Evolutionary conservation across 2,113 vertebrate species (phyloP).

Genomic region (Clarias batrachus): DNA sequence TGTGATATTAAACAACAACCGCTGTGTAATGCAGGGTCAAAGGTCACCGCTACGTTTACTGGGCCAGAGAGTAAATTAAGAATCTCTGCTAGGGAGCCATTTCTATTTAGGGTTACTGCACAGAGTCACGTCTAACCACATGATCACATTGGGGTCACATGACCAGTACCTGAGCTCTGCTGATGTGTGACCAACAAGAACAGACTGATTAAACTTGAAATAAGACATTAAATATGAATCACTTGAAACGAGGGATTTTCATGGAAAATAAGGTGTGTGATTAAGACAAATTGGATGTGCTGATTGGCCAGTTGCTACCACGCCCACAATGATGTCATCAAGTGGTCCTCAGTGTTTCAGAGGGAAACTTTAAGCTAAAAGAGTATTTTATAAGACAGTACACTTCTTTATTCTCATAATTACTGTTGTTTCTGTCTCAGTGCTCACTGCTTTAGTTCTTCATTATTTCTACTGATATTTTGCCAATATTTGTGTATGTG

Average conservation of each 20-base stretch:
- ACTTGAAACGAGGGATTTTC: not conserved
- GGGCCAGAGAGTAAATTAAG: not conserved
- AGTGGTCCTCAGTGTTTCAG: not conserved
- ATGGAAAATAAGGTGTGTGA: not conserved
- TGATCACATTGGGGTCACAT: too few species aligned
- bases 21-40: not conserved
- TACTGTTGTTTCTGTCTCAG: not conserved
- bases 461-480: not conserved
- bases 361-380: not conserved
- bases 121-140: not conserved
- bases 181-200: not conserved
- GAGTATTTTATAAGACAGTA: not conserved
- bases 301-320: not conserved
- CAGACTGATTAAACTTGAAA: not conserved
- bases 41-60: not conserved
- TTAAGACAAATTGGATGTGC: not conserved
- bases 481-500: not conserved
- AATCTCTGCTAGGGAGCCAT: not conserved
- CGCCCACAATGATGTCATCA: not conserved
- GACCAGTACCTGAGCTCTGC: not conserved
- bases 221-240: not conserved
- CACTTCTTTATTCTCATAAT: not conserved
- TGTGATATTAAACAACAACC: conserved; percentile 17
- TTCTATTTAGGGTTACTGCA: not conserved
- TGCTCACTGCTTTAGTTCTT: not conserved